Evolutionary conservation across 2,888 invertebrate species (phyloP).

Genomic region (Steinernema carpocapsae): DNA sequence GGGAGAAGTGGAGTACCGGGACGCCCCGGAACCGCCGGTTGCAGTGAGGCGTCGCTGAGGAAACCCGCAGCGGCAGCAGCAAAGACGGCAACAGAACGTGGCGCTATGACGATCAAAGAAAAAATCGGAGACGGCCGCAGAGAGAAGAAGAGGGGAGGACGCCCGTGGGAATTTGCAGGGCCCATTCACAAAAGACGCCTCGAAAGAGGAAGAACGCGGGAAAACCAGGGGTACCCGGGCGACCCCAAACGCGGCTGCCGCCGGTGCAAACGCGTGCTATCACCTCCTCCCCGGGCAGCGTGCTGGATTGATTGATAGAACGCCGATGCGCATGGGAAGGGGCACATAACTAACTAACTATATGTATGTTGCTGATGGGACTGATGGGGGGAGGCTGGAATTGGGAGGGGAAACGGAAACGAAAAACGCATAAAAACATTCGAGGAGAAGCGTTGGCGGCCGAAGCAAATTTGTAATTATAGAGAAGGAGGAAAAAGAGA

Average conservation of each 20-base stretch:
- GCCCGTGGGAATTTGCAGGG: conserved; percentile 25
- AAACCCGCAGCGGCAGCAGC: not conserved
- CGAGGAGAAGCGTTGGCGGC: not conserved
- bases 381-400: no score
- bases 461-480: conserved; percentile 18
- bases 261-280: no score
- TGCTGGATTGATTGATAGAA: no score
- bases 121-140: conserved; percentile 6
- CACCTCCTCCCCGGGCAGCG: no score
- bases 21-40: not conserved
- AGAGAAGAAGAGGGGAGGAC: not conserved
- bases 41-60: not conserved
- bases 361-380: no score
- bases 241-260: not conserved
- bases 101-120: conserved; percentile 29
- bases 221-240: conserved; percentile 3
- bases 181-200: conserved; percentile 31
- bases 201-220: conserved; percentile 3
- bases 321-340: no score
- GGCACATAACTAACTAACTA: no score
- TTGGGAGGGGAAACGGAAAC: not conserved
- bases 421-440: conserved; percentile 4
- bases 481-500: not conserved
- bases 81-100: conserved; percentile 16
- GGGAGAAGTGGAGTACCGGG: no score